Evolutionary conservation across 2,113 vertebrate species (phyloP).

Genomic region (Hystrix cristata): DNA sequence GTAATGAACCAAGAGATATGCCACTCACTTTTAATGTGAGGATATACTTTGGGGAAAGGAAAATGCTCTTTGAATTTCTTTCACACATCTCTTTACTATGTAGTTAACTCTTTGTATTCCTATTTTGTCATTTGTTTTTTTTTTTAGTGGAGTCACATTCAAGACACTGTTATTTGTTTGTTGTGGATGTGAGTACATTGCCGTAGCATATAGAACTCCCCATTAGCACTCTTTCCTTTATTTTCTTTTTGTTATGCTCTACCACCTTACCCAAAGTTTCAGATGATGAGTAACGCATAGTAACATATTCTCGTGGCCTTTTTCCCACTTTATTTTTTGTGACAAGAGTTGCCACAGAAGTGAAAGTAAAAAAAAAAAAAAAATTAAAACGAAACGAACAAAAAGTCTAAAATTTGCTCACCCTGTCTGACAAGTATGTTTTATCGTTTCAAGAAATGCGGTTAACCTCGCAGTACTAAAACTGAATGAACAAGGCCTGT

Average conservation of each 20-base stretch:
- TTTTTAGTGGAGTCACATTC: conserved; percentile 98
- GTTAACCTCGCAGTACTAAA: conserved; percentile 99
- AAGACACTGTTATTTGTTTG: conserved; percentile 98
- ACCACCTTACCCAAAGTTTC: conserved; percentile 95
- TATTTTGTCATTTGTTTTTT: conserved; percentile 96
- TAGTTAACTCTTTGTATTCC: conserved; percentile 96
- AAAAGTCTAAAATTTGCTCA: conserved; percentile 97
- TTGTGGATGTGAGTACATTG: conserved; percentile 99
- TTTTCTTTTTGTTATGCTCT: conserved; percentile 96
- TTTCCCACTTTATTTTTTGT: conserved; percentile 90
- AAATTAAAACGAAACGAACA: conserved; percentile 90
- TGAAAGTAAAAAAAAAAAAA: conserved; percentile 87
- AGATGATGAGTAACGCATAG: conserved; percentile 88
- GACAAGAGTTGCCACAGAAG: conserved; percentile 89
- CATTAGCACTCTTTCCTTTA: conserved; percentile 97
- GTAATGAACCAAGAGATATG: conserved; percentile 83
- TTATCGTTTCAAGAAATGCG: conserved; percentile 99
- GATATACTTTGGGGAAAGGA: conserved; percentile 88
- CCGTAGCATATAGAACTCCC: conserved; percentile 94
- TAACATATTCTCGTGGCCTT: conserved; percentile 90
- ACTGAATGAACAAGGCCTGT: conserved; percentile 99
- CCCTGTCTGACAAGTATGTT: conserved; percentile 99
- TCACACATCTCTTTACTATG: conserved; percentile 92
- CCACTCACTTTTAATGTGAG: conserved; percentile 79
- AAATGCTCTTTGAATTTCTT: conserved; percentile 89